phyloP scores from a whole-genome alignment of 2,888 invertebrate species.

The Archaeoteleia sp. region DNA sequence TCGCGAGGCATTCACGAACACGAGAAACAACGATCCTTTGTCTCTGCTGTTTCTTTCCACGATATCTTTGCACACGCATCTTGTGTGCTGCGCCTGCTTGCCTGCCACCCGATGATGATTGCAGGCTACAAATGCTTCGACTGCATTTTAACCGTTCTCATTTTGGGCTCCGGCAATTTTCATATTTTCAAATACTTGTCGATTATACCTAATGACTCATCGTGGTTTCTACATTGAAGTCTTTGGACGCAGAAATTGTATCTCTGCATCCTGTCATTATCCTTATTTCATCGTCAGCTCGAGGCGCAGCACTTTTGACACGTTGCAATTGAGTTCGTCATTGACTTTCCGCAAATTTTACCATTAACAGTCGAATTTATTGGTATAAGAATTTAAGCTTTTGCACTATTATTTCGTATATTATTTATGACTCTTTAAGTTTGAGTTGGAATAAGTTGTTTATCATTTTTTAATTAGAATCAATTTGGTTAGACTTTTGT shows the following conservation, averaged over 20 bases:
- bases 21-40: slow-evolving; percentile 27
- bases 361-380: slow-evolving; percentile 13
- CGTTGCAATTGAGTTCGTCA: slow-evolving; percentile 19
- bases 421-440: too few relatives aligned
- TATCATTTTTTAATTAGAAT: too few relatives aligned
- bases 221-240: slow-evolving; percentile 15
- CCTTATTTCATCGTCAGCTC: slow-evolving; percentile 15
- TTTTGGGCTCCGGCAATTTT: slow-evolving; percentile 15
- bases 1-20: slow-evolving; percentile 20
- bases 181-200: slow-evolving; percentile 18
- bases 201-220: slow-evolving; percentile 24
- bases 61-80: slow-evolving; percentile 33
- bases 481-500: too few relatives aligned
- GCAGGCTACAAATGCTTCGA: slow-evolving; percentile 12
- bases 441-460: too few relatives aligned
- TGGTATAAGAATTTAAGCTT: background rate
- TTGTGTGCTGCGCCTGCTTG: slow-evolving; percentile 1
- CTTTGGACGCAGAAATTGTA: background rate
- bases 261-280: slow-evolving; percentile 14
- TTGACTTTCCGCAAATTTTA: slow-evolving; percentile 1
- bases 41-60: slow-evolving; percentile 20
- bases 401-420: too few relatives aligned
- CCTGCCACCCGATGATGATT: slow-evolving; percentile 29
- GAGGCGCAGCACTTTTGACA: slow-evolving; percentile 17
- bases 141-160: slow-evolving; percentile 6